Percentiles rank a stretch among this genome's conserved stretches.
Conservation (phyloP, 2,113 vertebrate species). For the Paracanthobrama guichenoti region DNA sequence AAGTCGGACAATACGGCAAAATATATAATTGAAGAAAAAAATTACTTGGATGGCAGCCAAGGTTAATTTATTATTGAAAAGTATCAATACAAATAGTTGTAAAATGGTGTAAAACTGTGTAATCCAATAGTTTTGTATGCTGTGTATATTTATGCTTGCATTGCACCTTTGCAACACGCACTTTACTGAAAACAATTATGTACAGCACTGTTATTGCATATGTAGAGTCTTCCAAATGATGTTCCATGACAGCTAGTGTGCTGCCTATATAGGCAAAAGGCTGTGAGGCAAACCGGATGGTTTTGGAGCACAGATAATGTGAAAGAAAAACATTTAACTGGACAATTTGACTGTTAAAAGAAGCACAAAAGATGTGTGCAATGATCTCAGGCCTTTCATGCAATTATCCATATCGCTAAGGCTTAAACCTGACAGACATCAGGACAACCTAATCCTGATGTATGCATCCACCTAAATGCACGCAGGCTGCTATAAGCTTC, state of each 20-base stretch:
- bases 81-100: background rate
- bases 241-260: background rate
- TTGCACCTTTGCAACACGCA: background rate
- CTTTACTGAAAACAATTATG: background rate
- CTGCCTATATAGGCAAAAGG: background rate
- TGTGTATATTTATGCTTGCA: background rate
- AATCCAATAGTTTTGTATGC: background rate
- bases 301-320: background rate
- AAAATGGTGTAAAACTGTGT: background rate
- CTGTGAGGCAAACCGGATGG: background rate
- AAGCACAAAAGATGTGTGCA: background rate
- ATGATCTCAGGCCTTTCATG: background rate
- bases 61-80: no score
- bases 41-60: no score
- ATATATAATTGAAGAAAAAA: no score
- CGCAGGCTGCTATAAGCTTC: background rate
- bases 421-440: background rate
- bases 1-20: no score
- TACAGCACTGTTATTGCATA: background rate
- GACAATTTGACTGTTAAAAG: background rate
- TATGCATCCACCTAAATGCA: background rate
- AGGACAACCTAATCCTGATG: background rate
- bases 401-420: slow-evolving; percentile 1
- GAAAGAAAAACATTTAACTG: background rate
- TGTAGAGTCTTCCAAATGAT: background rate